Base-by-base conservation (phyloP, 2,797 vertebrate species). In the Chaenodraco wilsoni region DNA sequence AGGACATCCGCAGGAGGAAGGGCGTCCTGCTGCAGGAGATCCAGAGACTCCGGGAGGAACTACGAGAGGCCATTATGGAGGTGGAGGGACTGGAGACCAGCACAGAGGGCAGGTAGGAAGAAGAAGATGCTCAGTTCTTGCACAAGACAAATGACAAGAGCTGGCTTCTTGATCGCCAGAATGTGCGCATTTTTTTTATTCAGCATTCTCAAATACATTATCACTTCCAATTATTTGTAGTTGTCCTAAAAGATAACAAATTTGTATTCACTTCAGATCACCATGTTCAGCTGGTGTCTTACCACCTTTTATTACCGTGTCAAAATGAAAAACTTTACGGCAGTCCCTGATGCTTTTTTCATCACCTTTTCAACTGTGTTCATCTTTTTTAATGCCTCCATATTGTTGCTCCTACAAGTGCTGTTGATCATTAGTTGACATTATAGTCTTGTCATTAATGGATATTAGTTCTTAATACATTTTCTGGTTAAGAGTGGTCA, bases 1-100 rank as follows among this genome's bases (percentile, higher is more conserved):
- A 97, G 91, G 96, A 97, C 92, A 99, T 98, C 87, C 96, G 97
- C 2, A 91, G 97, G 59, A 95, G 97, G 71, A 99, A 99, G 85
- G 96, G 96, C 60, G 95, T 97, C 84, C 94, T 99, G 84, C 93
- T 99, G 87, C 96, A 96, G 72, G 97, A 99, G 95, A 99, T 98
- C 92, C 97, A 97, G 93, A 95, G 97, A 61, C 95, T 99, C 65
- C 90, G 96, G 0, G 96, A 99, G 83, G 97, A 99, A 86, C 93
- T 99, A 33, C 94, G 96, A 8, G 97, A 99, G 85, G 97, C 97
- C 57, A 97, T 98, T 92, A 94, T 96, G 31, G 97, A 98, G 86
- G 96, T 98, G 83, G 97, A 98, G 79, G 97, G 97, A 19, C 95
- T 98, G 65, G 97, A 98, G 88, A 96, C 93, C 85, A 97, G 95